Base-by-base conservation (phyloP, 1,140 invertebrate genomes). In the Drosophila mayri region DNA sequence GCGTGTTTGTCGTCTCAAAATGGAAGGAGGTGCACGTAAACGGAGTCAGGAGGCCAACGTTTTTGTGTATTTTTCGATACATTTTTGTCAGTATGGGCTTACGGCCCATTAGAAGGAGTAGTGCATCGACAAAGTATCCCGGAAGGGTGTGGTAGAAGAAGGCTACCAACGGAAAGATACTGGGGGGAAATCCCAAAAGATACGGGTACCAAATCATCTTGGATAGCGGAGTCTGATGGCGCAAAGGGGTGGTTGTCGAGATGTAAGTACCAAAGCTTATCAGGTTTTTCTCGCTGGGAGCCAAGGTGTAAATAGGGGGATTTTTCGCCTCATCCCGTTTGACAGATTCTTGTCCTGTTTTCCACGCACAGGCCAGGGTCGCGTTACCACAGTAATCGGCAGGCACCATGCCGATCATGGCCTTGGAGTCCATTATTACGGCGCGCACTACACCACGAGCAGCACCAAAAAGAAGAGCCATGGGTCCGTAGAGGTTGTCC, bases 401-500 rank as follows among this genome's bases (percentile, higher is more conserved):
- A 0, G 97, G 97, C 16, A 98, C 96, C 14, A 98, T 92, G 78
- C 40, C 38, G 8, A 28, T 18, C n/a, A 18, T 86, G 3, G 93
- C 93, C 2, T 94, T 91, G 0, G 79, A 70, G 68, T 95, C 91
- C 76, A 95, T 94, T 38, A 0, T 95, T 95, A 22, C 94, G 93
- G 95, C 94, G 59, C 96, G 94, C 4, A 98, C 85, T 1, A 98
- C 92, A 22, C 97, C 97, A 46, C 96, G 94, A 9, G 95, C 95
- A 25, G 94, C 94, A 3, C 95, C 95, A 10, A 95, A 95, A 12
- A 95, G 63, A 0, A 96, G 90, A 22, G 95, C 97, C 54, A 96
- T 97, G 4, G 97, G 97, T 46, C 98, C 98, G 91, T 98, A 98
- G 72, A 97, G 93, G 86, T 98, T 99, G 91, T 99, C 98, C 32